phyloP scores from a whole-genome alignment of 1,140 invertebrate genomes.

The Drosophila paulistorum region DNA sequence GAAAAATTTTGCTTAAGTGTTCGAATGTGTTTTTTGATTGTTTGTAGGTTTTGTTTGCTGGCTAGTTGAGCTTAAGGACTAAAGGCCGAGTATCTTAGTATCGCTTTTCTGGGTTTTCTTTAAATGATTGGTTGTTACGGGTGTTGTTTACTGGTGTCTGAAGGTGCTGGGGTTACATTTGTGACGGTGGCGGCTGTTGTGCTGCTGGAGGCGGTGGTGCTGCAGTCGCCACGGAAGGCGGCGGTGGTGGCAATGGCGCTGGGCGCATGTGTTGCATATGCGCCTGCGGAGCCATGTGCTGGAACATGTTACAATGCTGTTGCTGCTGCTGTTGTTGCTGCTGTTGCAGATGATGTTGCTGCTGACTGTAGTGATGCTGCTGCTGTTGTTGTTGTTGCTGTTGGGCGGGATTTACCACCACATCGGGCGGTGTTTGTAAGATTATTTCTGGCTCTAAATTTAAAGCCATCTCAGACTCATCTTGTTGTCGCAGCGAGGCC shows the following conservation, averaged over 20 bases:
- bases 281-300: slow-evolving; percentile 78
- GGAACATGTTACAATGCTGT: slow-evolving; percentile 80
- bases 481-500: slow-evolving; percentile 53
- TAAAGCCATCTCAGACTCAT: slow-evolving; percentile 73
- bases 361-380: slow-evolving; percentile 64
- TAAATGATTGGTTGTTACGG: neutral
- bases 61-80: slow-evolving; percentile 52
- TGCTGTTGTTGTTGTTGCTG: slow-evolving; percentile 70
- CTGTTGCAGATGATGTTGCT: slow-evolving; percentile 60
- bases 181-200: slow-evolving; percentile 61
- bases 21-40: neutral
- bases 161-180: slow-evolving; percentile 54
- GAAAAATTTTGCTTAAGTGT: neutral
- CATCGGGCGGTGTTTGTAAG: slow-evolving; percentile 72
- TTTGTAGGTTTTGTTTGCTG: slow-evolving; percentile 35
- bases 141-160: slow-evolving; percentile 39
- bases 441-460: slow-evolving; percentile 79
- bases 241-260: slow-evolving; percentile 57
- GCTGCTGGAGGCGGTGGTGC: slow-evolving; percentile 61
- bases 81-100: slow-evolving; percentile 35
- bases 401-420: slow-evolving; percentile 63
- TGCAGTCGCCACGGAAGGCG: slow-evolving; percentile 36
- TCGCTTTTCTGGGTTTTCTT: neutral
- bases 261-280: slow-evolving; percentile 77
- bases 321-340: slow-evolving; percentile 67